These are phyloP conservation scores for Gortyna flavago DNA, from an alignment of 2,888 invertebrate species.

Conservation along the genomic window DNA sequence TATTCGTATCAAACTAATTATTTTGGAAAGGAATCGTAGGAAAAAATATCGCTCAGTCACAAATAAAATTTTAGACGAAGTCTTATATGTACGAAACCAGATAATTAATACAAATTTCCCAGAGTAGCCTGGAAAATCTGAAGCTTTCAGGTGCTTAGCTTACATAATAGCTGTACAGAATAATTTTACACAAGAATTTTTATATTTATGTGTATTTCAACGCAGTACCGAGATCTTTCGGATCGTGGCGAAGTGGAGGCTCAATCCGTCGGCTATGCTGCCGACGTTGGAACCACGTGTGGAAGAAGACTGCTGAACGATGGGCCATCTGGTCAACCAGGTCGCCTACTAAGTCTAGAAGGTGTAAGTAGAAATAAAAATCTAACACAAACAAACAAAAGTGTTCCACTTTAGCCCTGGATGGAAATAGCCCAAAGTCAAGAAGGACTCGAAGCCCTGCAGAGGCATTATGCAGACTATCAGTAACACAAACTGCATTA, in stretches of 20 bases:
- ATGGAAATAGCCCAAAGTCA: too few species aligned
- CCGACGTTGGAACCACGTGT: conserved; percentile 75
- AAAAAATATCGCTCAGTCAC: neutral
- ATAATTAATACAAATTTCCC: neutral
- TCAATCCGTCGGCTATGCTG: conserved; percentile 74
- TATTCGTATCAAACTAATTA: neutral
- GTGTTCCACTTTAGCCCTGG: too few species aligned
- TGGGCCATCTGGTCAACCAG: conserved; percentile 75
- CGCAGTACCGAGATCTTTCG: conserved; percentile 70
- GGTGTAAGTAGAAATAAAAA: conserved; percentile 67
- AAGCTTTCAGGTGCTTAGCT: conserved; percentile 6
- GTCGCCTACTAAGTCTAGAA: conserved; percentile 69
- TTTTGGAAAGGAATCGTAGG: neutral
- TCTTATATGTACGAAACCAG: neutral
- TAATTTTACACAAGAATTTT: neutral
- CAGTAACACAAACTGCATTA: neutral
- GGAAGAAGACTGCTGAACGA: conserved; percentile 78
- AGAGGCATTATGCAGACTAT: too few species aligned
- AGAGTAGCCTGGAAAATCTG: neutral
- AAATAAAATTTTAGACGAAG: neutral
- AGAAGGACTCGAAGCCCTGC: too few species aligned
- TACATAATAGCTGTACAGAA: neutral
- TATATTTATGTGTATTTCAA: conserved; percentile 4
- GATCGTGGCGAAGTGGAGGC: conserved; percentile 66
- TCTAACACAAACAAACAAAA: neutral